Percentiles rank a stretch among this genome's conserved stretches.
Evolutionary conservation across 2,797 vertebrate genomes (phyloP).

Genomic region (Balearica regulorum): DNA sequence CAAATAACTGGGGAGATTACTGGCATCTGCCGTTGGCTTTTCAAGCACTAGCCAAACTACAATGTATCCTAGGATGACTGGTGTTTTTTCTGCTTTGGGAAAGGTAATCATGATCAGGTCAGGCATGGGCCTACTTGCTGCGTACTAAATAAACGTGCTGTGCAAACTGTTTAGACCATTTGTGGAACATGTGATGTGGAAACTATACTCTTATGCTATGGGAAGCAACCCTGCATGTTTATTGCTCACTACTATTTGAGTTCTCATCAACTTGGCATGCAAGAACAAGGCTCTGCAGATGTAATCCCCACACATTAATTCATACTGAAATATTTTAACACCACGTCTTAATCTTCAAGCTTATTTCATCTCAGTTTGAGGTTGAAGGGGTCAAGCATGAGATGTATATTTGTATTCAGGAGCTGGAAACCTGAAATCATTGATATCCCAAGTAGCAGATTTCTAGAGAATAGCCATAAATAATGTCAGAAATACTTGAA

Average conservation of each 20-base stretch:
- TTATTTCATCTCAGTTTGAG: neutral
- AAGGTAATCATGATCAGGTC: neutral
- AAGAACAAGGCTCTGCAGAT: neutral
- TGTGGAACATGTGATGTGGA: neutral
- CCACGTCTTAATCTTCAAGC: neutral
- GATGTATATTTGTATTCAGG: neutral
- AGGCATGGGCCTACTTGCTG: neutral
- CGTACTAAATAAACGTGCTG: neutral
- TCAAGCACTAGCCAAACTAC: neutral
- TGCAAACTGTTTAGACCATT: neutral
- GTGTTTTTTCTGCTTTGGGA: neutral
- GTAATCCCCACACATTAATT: neutral
- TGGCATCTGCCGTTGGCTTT: neutral
- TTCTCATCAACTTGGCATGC: neutral
- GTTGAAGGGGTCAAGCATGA: neutral
- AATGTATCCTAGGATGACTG: neutral
- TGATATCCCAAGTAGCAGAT: neutral
- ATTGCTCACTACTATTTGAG: neutral
- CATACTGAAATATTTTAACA: neutral
- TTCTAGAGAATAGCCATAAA: neutral
- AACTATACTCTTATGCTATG: neutral
- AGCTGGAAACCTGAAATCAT: neutral
- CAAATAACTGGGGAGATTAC: neutral
- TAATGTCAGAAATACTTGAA: neutral
- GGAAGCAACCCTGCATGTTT: neutral